Evolutionary conservation across 1,140 invertebrate species (phyloP).

Genomic region (Bicyclus anynana): DNA sequence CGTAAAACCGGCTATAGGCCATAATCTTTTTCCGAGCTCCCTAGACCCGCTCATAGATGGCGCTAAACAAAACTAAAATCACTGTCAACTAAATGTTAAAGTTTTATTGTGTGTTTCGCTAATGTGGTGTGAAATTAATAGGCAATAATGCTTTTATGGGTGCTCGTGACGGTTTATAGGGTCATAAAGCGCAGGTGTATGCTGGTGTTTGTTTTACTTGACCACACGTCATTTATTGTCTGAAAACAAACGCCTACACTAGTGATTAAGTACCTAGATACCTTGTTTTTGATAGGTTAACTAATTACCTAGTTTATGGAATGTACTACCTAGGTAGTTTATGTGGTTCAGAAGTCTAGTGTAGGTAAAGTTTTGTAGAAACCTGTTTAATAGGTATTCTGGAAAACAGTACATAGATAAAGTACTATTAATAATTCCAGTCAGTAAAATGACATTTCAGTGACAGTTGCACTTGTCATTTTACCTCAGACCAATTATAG

Average conservation of each 20-base stretch:
- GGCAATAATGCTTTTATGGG: conserved; percentile 75
- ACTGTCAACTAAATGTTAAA: conserved; percentile 67
- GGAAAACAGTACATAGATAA: no score
- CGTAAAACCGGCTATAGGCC: conserved; percentile 69
- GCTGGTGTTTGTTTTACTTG: conserved; percentile 59
- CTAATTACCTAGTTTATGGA: no score
- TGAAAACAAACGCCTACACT: neutral
- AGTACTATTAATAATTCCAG: no score
- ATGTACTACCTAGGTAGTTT: no score
- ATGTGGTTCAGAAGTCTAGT: no score
- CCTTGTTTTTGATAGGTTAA: no score
- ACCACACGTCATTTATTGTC: conserved; percentile 27
- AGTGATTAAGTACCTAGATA: no score
- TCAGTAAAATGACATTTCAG: no score
- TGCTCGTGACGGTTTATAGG: conserved; percentile 66
- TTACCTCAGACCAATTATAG: no score
- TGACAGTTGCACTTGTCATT: no score
- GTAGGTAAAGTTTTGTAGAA: no score
- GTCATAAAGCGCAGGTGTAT: conserved; percentile 66
- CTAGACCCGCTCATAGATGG: conserved; percentile 51
- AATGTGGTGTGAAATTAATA: conserved; percentile 77
- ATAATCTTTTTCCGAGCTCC: conserved; percentile 69
- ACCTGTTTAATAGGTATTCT: no score
- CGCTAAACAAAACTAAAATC: conserved; percentile 63
- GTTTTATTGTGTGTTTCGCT: conserved; percentile 76